Evolutionary conservation across 2,888 invertebrate species (phyloP), one percentile per base, ranked within the genome.

Genomic region (Magallana nippona): DNA sequence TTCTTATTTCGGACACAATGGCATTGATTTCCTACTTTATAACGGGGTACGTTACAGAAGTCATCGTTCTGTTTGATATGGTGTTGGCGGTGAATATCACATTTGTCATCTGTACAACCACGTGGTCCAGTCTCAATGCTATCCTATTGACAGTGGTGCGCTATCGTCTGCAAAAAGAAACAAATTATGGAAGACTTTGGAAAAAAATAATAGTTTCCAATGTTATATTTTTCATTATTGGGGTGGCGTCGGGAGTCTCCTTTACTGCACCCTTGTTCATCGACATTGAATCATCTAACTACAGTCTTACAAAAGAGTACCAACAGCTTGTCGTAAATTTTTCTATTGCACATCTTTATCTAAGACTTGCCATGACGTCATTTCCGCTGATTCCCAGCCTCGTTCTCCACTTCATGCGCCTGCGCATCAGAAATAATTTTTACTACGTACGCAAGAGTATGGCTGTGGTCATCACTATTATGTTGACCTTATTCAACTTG

Each of bases 321-420:
- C 71, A 71, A 71, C 71, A 71, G 15, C 71, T 71, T 27, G 71
- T 71, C 71, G 32, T 71, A 27, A 27, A 71, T 1, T 71, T 71
- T 15, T 27, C 71, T 32, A 27, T 8, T 5, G 71, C 71, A 15
- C 71, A 71, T 13, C 27, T 71, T 5, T 71, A 71, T 71, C 71
- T 71, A 17, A 71, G 71, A 71, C 71, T 71, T 13, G 71, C 27
- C 13, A 22, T 71, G 71, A 27, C 71, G 71, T 71, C 71, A 32
- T 22, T 22, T 71, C 71, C 71, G 13, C 13, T 71, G 15, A 71
- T 71, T 71, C 71, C 71, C 22, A 27, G 71, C 11, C 2, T 71
- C 15, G 32, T 71, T 27, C 71, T 71, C 27, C 71, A 71, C 71
- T 71, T 71, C 15, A 71, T 71, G 71, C 71, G 71, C 1, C 71